Base-by-base conservation (phyloP, 2,888 invertebrate genomes). In the Cylindroiulus punctatus region DNA sequence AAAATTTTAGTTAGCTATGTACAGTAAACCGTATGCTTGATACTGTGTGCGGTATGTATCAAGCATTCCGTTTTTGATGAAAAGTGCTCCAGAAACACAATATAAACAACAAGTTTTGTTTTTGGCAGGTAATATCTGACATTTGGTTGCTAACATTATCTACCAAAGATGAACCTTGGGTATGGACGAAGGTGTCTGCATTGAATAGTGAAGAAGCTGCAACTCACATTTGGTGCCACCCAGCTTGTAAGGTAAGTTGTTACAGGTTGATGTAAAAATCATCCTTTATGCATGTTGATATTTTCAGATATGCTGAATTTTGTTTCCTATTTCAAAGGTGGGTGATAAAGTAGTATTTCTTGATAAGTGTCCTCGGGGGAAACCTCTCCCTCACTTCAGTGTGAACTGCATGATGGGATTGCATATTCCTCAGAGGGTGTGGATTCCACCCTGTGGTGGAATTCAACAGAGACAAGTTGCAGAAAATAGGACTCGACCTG, bases 151-250 rank as follows among this genome's bases (percentile, higher is more conserved):
- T 98, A 87, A 95, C 93, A 86, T 95, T 97, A 94, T 93, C 87
- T 94, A 95, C 95, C 93, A 88, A 89, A 5, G 86, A 87, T 19
- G 83, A 87, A 22, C 87, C 88, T 4, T 92, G 92, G 91, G 88
- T 88, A 17, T 92, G 92, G 92, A 89, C 89, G 32, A 94, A 94
- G 90, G 92, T 98, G 84, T 93, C 93, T 87, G 94, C 98, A 42
- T 93, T 93, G 88, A 95, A 96, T 90, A 93, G 94, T 88, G 94
- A 95, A 89, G 94, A 94, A 93, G 95, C 95, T 81, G 95, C 97
- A 36, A 94, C 95, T 0, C 95, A 96, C 90, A 94, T 97, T 90
- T 97, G 97, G 96, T 97, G 97, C 90, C 97, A 97, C 92, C 97
- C 97, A 86, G 97, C 96, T 85, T 97, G 97, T 91, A 94, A 93